These are phyloP conservation scores for Pimpla rufipes DNA, from an alignment of 2,888 invertebrate species.

Conservation along the genomic window DNA sequence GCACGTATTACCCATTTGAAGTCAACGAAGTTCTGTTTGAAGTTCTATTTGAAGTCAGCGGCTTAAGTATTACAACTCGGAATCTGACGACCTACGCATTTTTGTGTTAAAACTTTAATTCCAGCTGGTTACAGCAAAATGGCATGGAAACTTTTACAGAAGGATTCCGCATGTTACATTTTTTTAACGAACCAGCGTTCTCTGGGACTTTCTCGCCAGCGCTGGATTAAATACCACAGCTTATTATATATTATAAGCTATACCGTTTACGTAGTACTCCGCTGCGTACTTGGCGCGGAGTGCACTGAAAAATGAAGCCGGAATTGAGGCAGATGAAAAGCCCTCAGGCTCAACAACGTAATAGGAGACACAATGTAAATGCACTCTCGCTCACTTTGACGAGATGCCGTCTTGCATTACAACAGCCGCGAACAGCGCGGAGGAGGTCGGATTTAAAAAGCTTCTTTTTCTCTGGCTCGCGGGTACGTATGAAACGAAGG, in stretches of 20 bases:
- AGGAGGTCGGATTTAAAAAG: background rate
- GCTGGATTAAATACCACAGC: background rate
- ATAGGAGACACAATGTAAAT: background rate
- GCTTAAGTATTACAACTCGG: no score
- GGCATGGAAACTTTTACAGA: background rate
- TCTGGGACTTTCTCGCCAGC: background rate
- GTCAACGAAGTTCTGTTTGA: no score
- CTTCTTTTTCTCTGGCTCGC: slow-evolving; percentile 4
- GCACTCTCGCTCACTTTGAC: background rate
- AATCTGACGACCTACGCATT: no score
- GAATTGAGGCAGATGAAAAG: background rate
- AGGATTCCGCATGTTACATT: background rate
- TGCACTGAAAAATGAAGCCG: background rate
- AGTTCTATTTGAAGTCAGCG: no score
- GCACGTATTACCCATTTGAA: no score
- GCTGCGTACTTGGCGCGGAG: background rate
- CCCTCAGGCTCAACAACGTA: background rate
- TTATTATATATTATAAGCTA: background rate
- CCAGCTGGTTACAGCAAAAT: no score
- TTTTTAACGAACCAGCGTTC: background rate
- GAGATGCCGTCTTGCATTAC: background rate
- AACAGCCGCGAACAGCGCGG: background rate
- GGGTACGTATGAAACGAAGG: slow-evolving; percentile 18
- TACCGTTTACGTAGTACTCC: background rate
- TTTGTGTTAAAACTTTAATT: no score